Percentiles rank a stretch among this genome's conserved stretches.
Evolutionary conservation across 2,113 vertebrate species (phyloP).

Genomic region (Xerus inauris): DNA sequence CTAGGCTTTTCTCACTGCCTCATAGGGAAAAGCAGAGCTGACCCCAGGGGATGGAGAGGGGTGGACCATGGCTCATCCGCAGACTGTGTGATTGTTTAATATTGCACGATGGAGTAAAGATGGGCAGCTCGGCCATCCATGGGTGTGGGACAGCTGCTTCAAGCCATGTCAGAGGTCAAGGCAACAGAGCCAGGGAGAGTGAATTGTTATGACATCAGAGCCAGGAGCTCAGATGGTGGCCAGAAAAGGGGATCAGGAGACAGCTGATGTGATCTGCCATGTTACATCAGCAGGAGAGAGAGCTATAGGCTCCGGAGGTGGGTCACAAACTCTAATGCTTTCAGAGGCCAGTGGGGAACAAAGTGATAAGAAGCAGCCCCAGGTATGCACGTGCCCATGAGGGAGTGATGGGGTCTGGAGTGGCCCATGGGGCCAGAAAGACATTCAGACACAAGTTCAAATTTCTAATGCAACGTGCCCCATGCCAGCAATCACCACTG

Average conservation of each 20-base stretch:
- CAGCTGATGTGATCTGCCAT: neutral
- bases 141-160: neutral
- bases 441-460: neutral
- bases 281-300: neutral
- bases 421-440: neutral
- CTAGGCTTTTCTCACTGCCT: neutral
- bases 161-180: neutral
- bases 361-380: neutral
- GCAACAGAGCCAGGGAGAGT: rapidly evolving
- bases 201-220: neutral
- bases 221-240: neutral
- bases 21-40: neutral
- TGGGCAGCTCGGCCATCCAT: neutral
- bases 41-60: neutral
- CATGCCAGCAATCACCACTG: neutral
- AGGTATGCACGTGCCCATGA: no score
- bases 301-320: no score
- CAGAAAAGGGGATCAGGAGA: neutral
- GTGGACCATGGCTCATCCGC: neutral
- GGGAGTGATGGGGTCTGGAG: neutral
- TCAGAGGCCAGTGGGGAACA: neutral
- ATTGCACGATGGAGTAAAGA: neutral
- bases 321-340: neutral
- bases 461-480: neutral
- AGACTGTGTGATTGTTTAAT: neutral